Evolutionary conservation across 1,140 invertebrate genomes (phyloP).

Genomic region (Trichoplusia ni): DNA sequence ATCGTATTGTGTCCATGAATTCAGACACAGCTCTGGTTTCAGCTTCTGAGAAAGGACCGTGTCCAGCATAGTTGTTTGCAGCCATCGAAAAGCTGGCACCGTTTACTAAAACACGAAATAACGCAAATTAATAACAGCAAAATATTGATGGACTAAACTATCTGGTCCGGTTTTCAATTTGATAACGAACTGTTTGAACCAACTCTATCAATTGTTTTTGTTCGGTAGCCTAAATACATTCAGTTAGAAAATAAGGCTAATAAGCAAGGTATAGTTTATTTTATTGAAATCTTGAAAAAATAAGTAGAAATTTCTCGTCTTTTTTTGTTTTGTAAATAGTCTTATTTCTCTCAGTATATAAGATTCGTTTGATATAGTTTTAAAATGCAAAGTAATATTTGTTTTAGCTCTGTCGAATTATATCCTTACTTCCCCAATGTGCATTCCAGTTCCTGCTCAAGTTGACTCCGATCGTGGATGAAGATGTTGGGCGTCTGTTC

Average conservation of each 20-base stretch:
- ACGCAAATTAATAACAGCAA: neutral
- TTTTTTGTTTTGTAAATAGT: too few species aligned
- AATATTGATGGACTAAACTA: neutral
- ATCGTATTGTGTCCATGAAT: slow-evolving; percentile 56
- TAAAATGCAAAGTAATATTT: too few species aligned
- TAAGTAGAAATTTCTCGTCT: too few species aligned
- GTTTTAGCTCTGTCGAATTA: too few species aligned
- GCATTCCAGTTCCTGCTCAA: slow-evolving; percentile 72
- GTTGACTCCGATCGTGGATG: slow-evolving; percentile 59
- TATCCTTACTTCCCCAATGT: slow-evolving; percentile 69
- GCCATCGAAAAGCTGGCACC: slow-evolving; percentile 53
- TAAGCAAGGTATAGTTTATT: neutral
- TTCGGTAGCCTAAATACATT: too few species aligned
- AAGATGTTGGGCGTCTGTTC: slow-evolving; percentile 73
- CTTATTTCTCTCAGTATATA: too few species aligned
- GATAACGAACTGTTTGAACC: too few species aligned
- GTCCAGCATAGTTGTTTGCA: slow-evolving; percentile 75
- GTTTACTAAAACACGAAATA: slow-evolving; percentile 52
- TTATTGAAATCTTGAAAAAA: too few species aligned
- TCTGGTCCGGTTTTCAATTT: too few species aligned
- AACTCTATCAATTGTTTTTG: too few species aligned
- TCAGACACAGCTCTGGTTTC: slow-evolving; percentile 81
- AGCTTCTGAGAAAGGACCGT: slow-evolving; percentile 83
- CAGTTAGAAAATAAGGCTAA: too few species aligned
- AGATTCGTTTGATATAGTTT: too few species aligned